Conservation (phyloP, 2,888 invertebrate species). For the Neelides folsomi region DNA sequence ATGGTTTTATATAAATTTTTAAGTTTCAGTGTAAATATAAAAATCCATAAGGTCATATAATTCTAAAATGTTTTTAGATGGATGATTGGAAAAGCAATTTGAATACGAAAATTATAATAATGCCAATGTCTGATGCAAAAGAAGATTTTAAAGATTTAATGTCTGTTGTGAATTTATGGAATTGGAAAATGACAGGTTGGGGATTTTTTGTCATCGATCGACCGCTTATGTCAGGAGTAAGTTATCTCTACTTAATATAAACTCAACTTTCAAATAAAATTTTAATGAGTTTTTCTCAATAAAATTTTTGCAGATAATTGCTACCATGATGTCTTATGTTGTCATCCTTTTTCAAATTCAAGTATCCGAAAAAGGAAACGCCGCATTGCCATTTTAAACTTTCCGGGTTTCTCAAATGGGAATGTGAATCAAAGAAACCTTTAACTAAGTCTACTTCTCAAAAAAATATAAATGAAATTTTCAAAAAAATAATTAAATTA, state of each 20-base stretch:
- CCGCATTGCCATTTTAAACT: too few relatives aligned
- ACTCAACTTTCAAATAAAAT: not conserved
- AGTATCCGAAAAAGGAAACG: too few relatives aligned
- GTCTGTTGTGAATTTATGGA: not conserved
- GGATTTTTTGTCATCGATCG: not conserved
- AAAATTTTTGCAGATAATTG: not conserved
- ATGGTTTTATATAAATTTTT: too few relatives aligned
- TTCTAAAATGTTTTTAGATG: too few relatives aligned
- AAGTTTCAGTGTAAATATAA: not conserved
- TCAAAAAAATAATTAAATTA: too few relatives aligned
- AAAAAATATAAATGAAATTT: too few relatives aligned
- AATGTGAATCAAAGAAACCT: too few relatives aligned
- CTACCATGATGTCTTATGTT: conserved; percentile 1
- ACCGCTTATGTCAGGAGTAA: conserved; percentile 2
- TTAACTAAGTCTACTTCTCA: too few relatives aligned
- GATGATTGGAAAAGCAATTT: not conserved
- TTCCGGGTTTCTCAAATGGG: too few relatives aligned
- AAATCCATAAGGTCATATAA: not conserved
- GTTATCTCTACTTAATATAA: not conserved
- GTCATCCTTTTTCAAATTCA: conserved; percentile 2
- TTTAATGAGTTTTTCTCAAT: not conserved
- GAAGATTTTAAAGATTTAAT: not conserved
- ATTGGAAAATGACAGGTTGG: conserved; percentile 2
- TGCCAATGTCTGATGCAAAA: not conserved
- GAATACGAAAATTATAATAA: not conserved